These are phyloP conservation scores for Syngnathus scovelli DNA, from an alignment of 2,113 vertebrate species.

Conservation along the genomic window DNA sequence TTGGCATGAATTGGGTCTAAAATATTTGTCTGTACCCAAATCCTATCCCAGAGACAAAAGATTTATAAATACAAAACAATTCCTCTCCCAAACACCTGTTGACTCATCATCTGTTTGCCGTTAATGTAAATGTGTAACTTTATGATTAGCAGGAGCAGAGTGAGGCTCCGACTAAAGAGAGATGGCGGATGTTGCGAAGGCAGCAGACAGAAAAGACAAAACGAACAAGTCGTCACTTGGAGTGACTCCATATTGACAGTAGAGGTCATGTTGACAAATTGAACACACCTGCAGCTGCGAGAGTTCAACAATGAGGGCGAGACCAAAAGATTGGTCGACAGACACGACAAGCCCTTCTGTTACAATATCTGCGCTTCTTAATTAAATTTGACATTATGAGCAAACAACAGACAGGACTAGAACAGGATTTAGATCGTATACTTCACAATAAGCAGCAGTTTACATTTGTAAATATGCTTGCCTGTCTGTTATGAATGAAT, in stretches of 20 bases:
- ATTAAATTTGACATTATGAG: slow-evolving; percentile 38
- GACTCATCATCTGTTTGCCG: slow-evolving; percentile 47
- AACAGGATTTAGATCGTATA: background rate
- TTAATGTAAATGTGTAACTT: slow-evolving; percentile 34
- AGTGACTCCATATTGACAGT: slow-evolving; percentile 40
- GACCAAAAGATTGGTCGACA: slow-evolving; percentile 1
- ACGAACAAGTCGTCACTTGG: slow-evolving; percentile 27
- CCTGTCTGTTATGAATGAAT: too few relatives aligned
- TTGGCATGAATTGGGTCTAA: too few relatives aligned
- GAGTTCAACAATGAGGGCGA: background rate
- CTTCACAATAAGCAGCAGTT: background rate
- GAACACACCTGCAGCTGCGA: slow-evolving; percentile 25
- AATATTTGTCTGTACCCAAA: too few relatives aligned
- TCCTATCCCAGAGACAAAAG: too few relatives aligned
- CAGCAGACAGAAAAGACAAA: slow-evolving; percentile 24
- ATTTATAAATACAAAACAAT: too few relatives aligned
- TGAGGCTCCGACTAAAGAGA: slow-evolving; percentile 39
- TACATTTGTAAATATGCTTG: too few relatives aligned
- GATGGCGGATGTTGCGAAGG: slow-evolving; percentile 27
- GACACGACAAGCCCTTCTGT: slow-evolving; percentile 24
- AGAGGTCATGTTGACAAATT: slow-evolving; percentile 45
- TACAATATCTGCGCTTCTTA: slow-evolving; percentile 25
- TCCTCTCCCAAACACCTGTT: slow-evolving; percentile 10
- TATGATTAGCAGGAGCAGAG: slow-evolving; percentile 55
- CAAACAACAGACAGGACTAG: background rate